Conservation (phyloP, 1,140 invertebrate genomes). For the Chironomus tepperi region DNA sequence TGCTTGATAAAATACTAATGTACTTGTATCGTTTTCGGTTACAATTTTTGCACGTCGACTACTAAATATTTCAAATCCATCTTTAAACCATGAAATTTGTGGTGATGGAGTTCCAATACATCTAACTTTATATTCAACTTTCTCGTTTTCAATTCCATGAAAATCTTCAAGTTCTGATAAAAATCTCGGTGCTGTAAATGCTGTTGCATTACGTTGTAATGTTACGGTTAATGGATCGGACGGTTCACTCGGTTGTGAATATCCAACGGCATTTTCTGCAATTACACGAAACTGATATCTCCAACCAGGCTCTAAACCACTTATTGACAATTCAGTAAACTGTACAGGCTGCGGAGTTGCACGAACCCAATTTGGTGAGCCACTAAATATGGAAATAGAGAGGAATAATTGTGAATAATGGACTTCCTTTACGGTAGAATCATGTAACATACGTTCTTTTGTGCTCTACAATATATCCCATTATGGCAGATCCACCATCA, state of each 20-base stretch:
- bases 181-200: conserved; percentile 54
- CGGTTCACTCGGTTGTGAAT: conserved; percentile 66
- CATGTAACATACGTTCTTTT: conserved; percentile 44
- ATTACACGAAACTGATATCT: conserved; percentile 82
- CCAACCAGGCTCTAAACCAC: conserved; percentile 73
- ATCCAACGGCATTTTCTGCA: conserved; percentile 75
- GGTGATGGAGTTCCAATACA: conserved; percentile 75
- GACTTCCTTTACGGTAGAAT: neutral
- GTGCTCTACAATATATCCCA: conserved; percentile 74
- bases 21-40: conserved; percentile 66
- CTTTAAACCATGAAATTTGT: conserved; percentile 88
- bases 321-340: conserved; percentile 61
- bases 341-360: conserved; percentile 59
- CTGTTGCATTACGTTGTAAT: conserved; percentile 52
- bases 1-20: conserved; percentile 72
- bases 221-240: conserved; percentile 70
- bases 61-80: conserved; percentile 76
- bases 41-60: conserved; percentile 66
- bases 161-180: conserved; percentile 55
- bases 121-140: conserved; percentile 72
- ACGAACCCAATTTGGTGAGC: conserved; percentile 66
- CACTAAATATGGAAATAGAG: conserved; percentile 31
- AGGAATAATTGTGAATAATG: too few species aligned
- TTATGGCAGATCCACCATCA: conserved; percentile 84
- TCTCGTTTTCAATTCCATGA: conserved; percentile 64